Evolutionary conservation across 2,113 vertebrate genomes (phyloP).

Genomic region (Leptocoma aspasia): DNA sequence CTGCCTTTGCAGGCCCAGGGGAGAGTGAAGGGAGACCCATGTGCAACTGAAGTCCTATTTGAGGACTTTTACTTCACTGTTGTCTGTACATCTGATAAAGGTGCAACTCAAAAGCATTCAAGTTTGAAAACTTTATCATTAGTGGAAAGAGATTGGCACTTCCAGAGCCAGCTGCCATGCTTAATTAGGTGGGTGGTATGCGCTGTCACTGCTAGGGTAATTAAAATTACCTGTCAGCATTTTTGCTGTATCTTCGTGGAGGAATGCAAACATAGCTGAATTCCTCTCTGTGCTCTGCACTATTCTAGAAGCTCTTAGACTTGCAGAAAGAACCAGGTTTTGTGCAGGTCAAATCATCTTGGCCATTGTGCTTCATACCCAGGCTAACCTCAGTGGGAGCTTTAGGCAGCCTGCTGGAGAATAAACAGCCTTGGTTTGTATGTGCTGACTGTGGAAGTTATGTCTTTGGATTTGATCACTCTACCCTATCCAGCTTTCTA

Average conservation of each 20-base stretch:
- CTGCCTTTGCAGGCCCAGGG: background rate
- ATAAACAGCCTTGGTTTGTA: background rate
- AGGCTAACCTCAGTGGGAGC: background rate
- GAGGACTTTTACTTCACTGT: background rate
- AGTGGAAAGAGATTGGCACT: background rate
- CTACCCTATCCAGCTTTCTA: background rate
- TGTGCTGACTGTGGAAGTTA: background rate
- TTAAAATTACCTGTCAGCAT: background rate
- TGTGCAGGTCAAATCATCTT: background rate
- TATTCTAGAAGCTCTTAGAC: background rate
- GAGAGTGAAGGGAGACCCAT: background rate
- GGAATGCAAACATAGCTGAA: background rate
- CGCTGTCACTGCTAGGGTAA: background rate
- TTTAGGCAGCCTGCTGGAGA: background rate
- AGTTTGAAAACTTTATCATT: background rate
- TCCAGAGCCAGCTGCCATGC: background rate
- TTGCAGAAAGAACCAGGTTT: background rate
- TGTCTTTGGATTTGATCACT: background rate
- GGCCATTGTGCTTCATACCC: background rate
- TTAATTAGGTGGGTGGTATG: background rate
- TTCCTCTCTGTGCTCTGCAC: background rate
- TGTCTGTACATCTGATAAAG: background rate
- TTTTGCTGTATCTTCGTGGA: background rate
- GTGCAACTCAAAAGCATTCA: background rate
- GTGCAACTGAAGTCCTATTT: background rate